Base-by-base conservation (phyloP, 2,797 vertebrate genomes). In the Brachymystax lenok region DNA sequence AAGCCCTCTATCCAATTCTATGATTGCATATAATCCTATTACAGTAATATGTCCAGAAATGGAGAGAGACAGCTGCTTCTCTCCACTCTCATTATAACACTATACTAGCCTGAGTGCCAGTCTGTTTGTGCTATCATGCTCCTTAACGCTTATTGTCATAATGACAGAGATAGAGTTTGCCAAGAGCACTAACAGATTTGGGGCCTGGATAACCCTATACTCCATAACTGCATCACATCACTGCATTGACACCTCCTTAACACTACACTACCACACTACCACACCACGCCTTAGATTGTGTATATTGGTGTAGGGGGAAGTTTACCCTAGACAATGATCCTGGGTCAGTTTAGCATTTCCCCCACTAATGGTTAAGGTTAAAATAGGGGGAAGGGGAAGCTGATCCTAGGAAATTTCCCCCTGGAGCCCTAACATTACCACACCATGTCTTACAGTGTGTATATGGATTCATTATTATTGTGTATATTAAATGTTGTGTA, bases 181-280 rank as follows among this genome's bases (percentile, higher is more conserved):
- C 56, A 21, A 59, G n/a, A 59, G 21, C 21, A 24, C 52, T 5
- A 56, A 56, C 21, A 1, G 40, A 46, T 46, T 46, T 46, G 10
- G 40, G 40, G 21, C 59, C 59, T 63, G 59, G 21, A 7, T 27
- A 63, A 4, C 59, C 21, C 24, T 67, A 67, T 30, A 67, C 27
- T 33, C 24, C 64, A 54, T 16, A 77, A 50, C 59, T 80, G 74
- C 77, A 73, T 77, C 30, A 1, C 59, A 77, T 82, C 33, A 90
- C 89, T 81, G 83, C 81, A 4, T 54, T 63, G 4, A 56, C 70
- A 77, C 2, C 54, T 2, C 7, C 76, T 74, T 27, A 24, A 24
- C 21, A 1, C 17, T 63, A 63, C 59, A 3, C 17, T 63, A 63
- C 28, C 28, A 28, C 59, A 63, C 21, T 12, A 21, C n/a, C 56